Evolutionary conservation across 2,888 invertebrate species (phyloP).

Genomic region (Phlogophora meticulosa): DNA sequence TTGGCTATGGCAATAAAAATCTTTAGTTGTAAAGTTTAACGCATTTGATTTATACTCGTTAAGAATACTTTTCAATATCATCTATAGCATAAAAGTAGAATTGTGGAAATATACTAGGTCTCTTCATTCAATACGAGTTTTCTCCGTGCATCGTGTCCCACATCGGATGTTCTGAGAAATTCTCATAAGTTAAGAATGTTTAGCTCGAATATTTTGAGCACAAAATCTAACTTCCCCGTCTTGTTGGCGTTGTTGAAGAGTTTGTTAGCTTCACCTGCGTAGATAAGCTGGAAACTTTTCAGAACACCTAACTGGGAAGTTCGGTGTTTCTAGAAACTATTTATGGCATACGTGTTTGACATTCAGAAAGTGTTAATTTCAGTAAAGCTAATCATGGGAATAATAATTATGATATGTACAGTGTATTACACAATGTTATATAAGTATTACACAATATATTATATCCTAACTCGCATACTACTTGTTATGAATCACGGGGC

Average conservation of each 20-base stretch:
- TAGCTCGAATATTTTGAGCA: slow-evolving; percentile 7
- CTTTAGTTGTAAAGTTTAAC: background rate
- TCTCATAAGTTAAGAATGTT: slow-evolving; percentile 1
- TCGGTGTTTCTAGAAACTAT: background rate
- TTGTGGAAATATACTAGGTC: background rate
- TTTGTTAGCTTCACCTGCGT: slow-evolving; percentile 1
- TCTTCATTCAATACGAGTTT: background rate
- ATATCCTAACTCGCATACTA: no score
- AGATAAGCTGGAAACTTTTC: background rate
- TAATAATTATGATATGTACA: no score
- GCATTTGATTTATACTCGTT: background rate
- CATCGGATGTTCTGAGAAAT: background rate
- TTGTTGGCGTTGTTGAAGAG: slow-evolving; percentile 2
- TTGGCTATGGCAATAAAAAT: background rate
- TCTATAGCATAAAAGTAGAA: no score
- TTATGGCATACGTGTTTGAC: slow-evolving; percentile 1
- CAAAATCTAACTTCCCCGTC: background rate
- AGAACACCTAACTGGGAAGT: no score
- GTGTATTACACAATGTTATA: no score
- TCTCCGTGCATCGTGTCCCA: background rate
- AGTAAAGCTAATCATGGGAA: no score
- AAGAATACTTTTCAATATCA: background rate
- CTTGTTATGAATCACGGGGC: no score
- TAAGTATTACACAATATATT: no score
- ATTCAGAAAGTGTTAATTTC: background rate